phyloP scores from a whole-genome alignment of 2,888 invertebrate genomes.

The Caenorhabditis sp. region DNA sequence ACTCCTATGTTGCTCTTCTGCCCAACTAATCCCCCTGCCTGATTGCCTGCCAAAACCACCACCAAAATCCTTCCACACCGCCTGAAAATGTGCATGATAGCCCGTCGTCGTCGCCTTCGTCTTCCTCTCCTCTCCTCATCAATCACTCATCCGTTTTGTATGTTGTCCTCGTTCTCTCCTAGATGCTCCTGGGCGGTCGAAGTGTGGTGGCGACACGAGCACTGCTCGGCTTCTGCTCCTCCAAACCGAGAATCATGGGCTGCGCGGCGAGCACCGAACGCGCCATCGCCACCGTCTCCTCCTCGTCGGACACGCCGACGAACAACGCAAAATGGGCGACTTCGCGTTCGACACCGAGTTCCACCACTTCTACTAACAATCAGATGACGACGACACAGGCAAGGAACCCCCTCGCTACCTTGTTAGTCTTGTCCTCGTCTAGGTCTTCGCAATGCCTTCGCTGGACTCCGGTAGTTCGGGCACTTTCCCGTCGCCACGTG shows the following conservation, averaged over 20 bases:
- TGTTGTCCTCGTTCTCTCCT: slow-evolving; percentile 31
- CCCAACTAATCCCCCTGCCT: slow-evolving; percentile 10
- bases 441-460: slow-evolving; percentile 20
- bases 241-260: slow-evolving; percentile 29
- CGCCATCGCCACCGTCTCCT: slow-evolving; percentile 26
- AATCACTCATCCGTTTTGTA: slow-evolving; percentile 20
- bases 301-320: not conserved
- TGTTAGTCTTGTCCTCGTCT: slow-evolving; percentile 4
- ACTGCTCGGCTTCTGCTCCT: slow-evolving; percentile 8
- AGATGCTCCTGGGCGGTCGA: slow-evolving; percentile 50
- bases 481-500: slow-evolving; percentile 35
- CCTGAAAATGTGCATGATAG: slow-evolving; percentile 45
- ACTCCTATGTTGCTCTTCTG: not conserved
- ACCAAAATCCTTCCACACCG: slow-evolving; percentile 9
- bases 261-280: slow-evolving; percentile 29
- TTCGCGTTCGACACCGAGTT: slow-evolving; percentile 12
- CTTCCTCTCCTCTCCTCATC: slow-evolving; percentile 20
- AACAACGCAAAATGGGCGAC: slow-evolving; percentile 1
- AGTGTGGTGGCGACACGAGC: slow-evolving; percentile 13
- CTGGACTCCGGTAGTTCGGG: slow-evolving; percentile 17
- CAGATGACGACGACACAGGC: slow-evolving; percentile 29
- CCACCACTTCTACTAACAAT: not conserved
- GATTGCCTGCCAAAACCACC: slow-evolving; percentile 1
- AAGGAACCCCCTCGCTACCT: not conserved
- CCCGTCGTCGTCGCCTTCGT: slow-evolving; percentile 19